Evolutionary conservation across 2,797 vertebrate genomes (phyloP).

Genomic region (Myoxocephalus aenaeus): DNA sequence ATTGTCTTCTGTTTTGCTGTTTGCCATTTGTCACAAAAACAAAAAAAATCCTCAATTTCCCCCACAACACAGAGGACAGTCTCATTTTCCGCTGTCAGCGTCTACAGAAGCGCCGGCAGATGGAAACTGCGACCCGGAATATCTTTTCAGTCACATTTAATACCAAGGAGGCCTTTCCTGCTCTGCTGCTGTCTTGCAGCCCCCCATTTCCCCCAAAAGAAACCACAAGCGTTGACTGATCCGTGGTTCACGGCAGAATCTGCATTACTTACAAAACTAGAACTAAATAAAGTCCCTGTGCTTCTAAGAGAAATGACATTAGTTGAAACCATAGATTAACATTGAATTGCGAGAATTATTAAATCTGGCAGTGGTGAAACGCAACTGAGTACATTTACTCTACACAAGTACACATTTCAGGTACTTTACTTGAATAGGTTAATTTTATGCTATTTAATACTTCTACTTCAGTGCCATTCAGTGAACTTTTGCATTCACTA

Average conservation of each 20-base stretch:
- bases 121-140: slow-evolving; percentile 48
- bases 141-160: slow-evolving; percentile 45
- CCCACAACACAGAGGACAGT: neutral
- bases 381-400: neutral
- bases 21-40: slow-evolving; percentile 52
- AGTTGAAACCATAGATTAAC: neutral
- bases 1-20: slow-evolving; percentile 33
- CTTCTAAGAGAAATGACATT: neutral
- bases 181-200: slow-evolving; percentile 31
- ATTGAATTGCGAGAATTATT: neutral
- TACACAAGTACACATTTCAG: no score
- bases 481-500: no score
- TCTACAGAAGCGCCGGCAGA: slow-evolving; percentile 43
- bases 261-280: neutral
- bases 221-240: slow-evolving; percentile 7
- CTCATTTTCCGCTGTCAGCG: slow-evolving; percentile 38
- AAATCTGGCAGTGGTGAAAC: neutral
- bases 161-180: slow-evolving; percentile 23
- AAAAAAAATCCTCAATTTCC: neutral
- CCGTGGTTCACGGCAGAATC: neutral
- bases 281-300: neutral
- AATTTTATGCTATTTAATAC: no score
- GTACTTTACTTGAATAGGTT: no score
- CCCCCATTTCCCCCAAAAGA: neutral
- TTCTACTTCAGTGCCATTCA: no score